Conservation (phyloP, 2,113 vertebrate species). For the Corynorhinus townsendii region DNA sequence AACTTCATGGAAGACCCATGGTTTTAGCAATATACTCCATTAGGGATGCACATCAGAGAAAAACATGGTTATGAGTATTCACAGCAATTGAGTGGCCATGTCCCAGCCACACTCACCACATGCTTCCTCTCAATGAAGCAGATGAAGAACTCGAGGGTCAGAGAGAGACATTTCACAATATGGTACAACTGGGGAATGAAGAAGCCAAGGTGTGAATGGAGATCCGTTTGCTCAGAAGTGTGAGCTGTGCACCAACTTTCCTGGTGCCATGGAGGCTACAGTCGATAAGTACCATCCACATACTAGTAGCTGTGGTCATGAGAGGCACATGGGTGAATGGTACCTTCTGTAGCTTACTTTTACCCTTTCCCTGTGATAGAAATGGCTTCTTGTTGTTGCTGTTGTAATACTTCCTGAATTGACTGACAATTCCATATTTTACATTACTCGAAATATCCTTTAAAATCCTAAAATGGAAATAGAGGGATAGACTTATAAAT, state of each 20-base stretch:
- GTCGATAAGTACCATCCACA: accelerated
- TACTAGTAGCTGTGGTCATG: background rate
- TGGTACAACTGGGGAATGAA: accelerated
- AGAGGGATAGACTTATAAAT: background rate
- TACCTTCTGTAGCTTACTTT: background rate
- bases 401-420: background rate
- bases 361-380: background rate
- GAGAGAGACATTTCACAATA: too few relatives aligned
- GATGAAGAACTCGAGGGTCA: background rate
- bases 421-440: background rate
- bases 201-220: accelerated
- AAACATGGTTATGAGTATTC: accelerated
- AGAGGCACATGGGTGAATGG: too few relatives aligned
- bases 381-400: background rate
- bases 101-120: accelerated
- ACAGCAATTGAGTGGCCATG: accelerated
- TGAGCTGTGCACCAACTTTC: accelerated
- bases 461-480: background rate
- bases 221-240: accelerated
- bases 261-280: too few relatives aligned
- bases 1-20: accelerated
- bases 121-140: accelerated
- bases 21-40: accelerated
- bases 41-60: accelerated
- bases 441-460: background rate